phyloP scores from a whole-genome alignment of 2,888 invertebrate species.

The Ptychoptera albimana region DNA sequence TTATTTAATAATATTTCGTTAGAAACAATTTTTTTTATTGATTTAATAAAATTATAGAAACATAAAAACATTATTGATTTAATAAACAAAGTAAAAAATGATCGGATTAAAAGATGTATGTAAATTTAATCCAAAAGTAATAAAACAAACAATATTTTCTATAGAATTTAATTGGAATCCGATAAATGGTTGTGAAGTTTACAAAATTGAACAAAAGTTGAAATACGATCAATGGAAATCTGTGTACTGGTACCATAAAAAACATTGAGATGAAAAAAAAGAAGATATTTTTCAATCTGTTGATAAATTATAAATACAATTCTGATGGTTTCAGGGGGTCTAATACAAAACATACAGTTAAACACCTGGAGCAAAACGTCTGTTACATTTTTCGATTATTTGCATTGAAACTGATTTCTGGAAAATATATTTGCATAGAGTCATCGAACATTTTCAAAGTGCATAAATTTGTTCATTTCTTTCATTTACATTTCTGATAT shows the following conservation, averaged over 20 bases:
- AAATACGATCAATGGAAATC: conserved; percentile 21
- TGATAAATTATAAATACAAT: no score
- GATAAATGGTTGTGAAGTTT: conserved; percentile 18
- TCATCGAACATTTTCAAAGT: conserved; percentile 14
- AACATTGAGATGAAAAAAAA: background rate
- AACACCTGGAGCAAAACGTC: conserved; percentile 25
- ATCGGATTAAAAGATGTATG: no score
- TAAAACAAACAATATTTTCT: conserved; percentile 18
- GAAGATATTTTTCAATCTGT: background rate
- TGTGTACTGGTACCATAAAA: conserved; percentile 19
- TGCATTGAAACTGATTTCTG: conserved; percentile 15
- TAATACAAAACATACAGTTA: conserved; percentile 11
- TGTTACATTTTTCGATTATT: conserved; percentile 22
- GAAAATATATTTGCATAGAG: conserved; percentile 8
- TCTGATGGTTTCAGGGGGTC: background rate
- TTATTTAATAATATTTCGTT: no score
- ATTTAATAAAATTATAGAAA: no score
- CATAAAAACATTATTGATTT: no score
- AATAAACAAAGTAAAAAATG: no score
- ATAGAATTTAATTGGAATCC: conserved; percentile 22
- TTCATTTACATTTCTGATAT: background rate
- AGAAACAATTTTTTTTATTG: no score
- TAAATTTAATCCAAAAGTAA: no score
- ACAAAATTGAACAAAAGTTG: conserved; percentile 22
- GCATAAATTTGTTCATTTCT: background rate